Evolutionary conservation across 2,113 vertebrate species (phyloP).

Genomic region (Lophura nycthemera): DNA sequence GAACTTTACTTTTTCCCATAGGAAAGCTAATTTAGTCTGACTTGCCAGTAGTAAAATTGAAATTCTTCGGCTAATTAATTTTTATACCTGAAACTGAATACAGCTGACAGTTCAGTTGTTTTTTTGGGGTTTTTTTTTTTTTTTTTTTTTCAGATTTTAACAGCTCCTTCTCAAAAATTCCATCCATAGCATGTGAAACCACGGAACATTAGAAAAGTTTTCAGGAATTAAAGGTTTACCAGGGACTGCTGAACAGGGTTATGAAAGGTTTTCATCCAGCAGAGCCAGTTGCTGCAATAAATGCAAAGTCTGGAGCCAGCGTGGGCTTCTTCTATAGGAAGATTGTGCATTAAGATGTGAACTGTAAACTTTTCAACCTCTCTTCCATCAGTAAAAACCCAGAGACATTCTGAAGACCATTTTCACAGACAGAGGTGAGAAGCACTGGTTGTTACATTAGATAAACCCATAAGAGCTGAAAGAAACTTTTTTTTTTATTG

Average conservation of each 20-base stretch:
- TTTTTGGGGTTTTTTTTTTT: too few relatives aligned
- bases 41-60: slow-evolving; percentile 37
- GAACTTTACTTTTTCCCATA: slow-evolving; percentile 44
- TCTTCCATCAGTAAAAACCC: not conserved
- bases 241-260: not conserved
- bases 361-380: not conserved
- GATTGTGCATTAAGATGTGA: not conserved
- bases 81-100: slow-evolving; percentile 41
- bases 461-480: not conserved
- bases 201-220: not conserved
- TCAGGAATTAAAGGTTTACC: not conserved
- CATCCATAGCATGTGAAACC: not conserved
- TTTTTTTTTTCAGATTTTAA: not conserved
- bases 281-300: not conserved
- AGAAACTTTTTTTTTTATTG: not conserved
- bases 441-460: fast-evolving
- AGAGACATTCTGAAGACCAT: fast-evolving
- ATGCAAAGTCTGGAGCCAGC: not conserved
- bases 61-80: slow-evolving; percentile 61
- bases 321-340: fast-evolving
- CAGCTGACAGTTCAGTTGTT: not conserved
- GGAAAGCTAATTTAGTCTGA: slow-evolving; percentile 53
- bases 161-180: not conserved
- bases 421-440: not conserved
- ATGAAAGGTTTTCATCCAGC: not conserved